Percentiles rank a stretch among this genome's conserved stretches.
These are phyloP conservation scores for Gerris buenoi DNA, from an alignment of 1,140 invertebrate genomes.

Conservation along the genomic window DNA sequence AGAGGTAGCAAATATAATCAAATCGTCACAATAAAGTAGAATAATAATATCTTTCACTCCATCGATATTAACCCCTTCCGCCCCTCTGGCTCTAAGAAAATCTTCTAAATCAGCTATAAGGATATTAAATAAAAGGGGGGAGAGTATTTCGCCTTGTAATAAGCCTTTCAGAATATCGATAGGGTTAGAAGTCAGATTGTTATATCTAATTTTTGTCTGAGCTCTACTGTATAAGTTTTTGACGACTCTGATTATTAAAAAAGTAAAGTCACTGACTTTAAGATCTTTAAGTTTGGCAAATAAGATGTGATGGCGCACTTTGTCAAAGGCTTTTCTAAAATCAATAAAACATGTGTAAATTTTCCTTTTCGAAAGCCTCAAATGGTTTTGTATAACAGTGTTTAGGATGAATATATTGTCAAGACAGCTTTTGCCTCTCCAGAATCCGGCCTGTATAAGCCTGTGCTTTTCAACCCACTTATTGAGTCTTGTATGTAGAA, in stretches of 20 bases:
- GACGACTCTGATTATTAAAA: constrained; percentile 3
- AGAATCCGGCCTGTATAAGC: constrained; percentile 19
- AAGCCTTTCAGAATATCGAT: constrained; percentile 13
- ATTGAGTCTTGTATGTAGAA: constrained; percentile 17
- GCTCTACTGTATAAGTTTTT: constrained; percentile 4
- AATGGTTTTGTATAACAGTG: background rate
- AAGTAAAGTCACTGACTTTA: constrained; percentile 2
- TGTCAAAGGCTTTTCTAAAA: constrained; percentile 2
- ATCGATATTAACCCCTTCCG: constrained; percentile 11
- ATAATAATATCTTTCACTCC: constrained; percentile 2
- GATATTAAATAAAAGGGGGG: constrained; percentile 15
- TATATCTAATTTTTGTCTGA: background rate
- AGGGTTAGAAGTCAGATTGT: background rate
- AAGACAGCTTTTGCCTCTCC: constrained; percentile 14
- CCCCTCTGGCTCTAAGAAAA: constrained; percentile 12
- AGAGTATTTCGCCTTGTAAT: constrained; percentile 16
- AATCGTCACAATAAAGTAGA: constrained; percentile 13
- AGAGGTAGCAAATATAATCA: constrained; percentile 8
- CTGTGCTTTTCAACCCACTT: constrained; percentile 17
- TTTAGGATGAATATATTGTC: constrained; percentile 18
- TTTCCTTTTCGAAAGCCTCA: background rate
- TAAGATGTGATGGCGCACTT: background rate
- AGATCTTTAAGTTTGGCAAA: constrained; percentile 2
- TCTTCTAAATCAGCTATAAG: constrained; percentile 16
- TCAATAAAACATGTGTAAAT: background rate